These are phyloP conservation scores for Scaptomyza hsui DNA, from an alignment of 1,140 invertebrate genomes.

Conservation along the genomic window DNA sequence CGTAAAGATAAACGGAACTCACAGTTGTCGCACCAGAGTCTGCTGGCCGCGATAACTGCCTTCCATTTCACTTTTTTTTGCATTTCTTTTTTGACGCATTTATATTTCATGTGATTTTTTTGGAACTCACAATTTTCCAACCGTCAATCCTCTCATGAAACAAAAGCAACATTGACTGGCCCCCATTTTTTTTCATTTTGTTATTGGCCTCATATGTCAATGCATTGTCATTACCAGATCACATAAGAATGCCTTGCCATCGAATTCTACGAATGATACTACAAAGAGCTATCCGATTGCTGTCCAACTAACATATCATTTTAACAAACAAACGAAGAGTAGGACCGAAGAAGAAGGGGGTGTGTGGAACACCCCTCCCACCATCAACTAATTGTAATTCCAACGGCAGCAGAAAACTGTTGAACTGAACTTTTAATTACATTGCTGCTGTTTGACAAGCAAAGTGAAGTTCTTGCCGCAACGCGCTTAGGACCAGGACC, in stretches of 20 bases:
- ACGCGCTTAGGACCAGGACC: neutral
- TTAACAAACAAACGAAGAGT: neutral
- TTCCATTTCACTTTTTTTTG: constrained; percentile 11
- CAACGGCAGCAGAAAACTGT: neutral
- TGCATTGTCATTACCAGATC: constrained; percentile 30
- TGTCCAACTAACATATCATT: constrained; percentile 5
- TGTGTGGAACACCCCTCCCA: neutral
- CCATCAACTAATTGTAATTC: constrained; percentile 38
- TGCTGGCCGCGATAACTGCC: constrained; percentile 24
- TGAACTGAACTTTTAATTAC: constrained; percentile 50
- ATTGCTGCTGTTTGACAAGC: constrained; percentile 41
- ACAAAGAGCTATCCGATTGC: constrained; percentile 9
- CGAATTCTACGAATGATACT: too few relatives aligned
- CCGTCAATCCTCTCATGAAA: neutral
- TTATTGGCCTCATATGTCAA: constrained; percentile 19
- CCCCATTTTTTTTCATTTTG: neutral
- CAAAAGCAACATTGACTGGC: constrained; percentile 35
- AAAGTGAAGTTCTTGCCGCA: constrained; percentile 1
- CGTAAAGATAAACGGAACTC: constrained; percentile 13
- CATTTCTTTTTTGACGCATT: constrained; percentile 32
- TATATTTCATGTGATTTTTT: constrained; percentile 39
- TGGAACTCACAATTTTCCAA: constrained; percentile 22
- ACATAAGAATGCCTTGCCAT: neutral
- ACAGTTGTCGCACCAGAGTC: constrained; percentile 26
- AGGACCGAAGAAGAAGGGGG: neutral